Conservation (phyloP, 2,888 invertebrate species). For the Diaprepes abbreviatus region DNA sequence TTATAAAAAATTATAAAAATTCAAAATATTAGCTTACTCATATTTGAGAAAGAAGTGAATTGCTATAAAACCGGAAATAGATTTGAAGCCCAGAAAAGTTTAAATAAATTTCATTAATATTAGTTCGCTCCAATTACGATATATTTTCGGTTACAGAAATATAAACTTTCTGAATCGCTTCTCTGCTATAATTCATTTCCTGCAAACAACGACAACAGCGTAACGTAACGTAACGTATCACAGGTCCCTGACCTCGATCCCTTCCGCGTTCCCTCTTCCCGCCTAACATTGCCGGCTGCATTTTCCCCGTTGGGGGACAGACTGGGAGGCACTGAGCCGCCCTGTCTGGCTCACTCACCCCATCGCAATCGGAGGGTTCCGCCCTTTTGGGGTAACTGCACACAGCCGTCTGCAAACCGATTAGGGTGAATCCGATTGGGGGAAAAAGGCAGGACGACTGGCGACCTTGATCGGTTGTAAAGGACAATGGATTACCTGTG, state of each 20-base stretch:
- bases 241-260: constrained; percentile 52
- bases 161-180: no score
- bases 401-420: constrained; percentile 33
- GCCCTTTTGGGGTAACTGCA: constrained; percentile 44
- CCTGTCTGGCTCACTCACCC: constrained; percentile 49
- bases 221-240: constrained; percentile 5
- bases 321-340: constrained; percentile 42
- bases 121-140: no score
- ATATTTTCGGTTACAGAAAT: no score
- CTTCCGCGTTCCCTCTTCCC: constrained; percentile 43
- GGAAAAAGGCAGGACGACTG: constrained; percentile 10
- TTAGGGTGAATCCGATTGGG: constrained; percentile 29
- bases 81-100: no score
- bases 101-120: no score
- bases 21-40: no score
- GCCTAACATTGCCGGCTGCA: constrained; percentile 19
- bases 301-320: constrained; percentile 26
- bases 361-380: constrained; percentile 42
- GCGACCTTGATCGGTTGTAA: constrained; percentile 35
- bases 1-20: no score
- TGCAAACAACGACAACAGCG: constrained; percentile 1
- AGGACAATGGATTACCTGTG: constrained; percentile 3
- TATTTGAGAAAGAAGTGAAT: no score
- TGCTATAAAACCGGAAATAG: no score
- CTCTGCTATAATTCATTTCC: constrained; percentile 7